A percentile compares a stretch with the other conserved stretches of the same genome.
Conservation (phyloP, 2,113 vertebrate species). For the Hucho hucho region DNA sequence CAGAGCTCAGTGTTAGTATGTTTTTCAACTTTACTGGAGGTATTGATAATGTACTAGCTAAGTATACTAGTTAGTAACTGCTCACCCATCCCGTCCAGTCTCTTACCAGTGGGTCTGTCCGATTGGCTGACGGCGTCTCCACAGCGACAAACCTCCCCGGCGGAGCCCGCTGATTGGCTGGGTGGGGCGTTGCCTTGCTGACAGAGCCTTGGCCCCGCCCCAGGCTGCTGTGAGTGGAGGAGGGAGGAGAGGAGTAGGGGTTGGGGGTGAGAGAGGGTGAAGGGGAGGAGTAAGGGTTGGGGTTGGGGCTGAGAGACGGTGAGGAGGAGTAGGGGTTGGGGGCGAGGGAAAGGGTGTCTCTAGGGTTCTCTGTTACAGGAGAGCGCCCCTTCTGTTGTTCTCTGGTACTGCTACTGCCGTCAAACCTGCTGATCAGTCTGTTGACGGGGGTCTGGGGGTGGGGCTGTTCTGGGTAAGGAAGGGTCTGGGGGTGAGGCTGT, state of each 20-base stretch:
- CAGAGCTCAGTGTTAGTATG: conserved; percentile 55
- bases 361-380: conserved; percentile 64
- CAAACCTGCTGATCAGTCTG: conserved; percentile 78
- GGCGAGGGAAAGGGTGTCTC: conserved; percentile 24
- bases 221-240: conserved; percentile 65
- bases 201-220: conserved; percentile 41
- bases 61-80: background rate
- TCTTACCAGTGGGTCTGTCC: conserved; percentile 77
- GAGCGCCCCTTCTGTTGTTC: conserved; percentile 64
- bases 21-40: conserved; percentile 13
- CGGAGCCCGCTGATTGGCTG: conserved; percentile 45
- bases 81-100: background rate
- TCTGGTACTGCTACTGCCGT: conserved; percentile 49
- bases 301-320: conserved; percentile 27
- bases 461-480: conserved; percentile 19
- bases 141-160: conserved; percentile 23
- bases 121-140: conserved; percentile 43
- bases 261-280: conserved; percentile 25
- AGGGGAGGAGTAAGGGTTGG: conserved; percentile 48
- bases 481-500: conserved; percentile 48
- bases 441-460: conserved; percentile 72
- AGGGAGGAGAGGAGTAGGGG: conserved; percentile 49
- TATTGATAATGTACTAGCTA: background rate
- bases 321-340: conserved; percentile 51
- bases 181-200: conserved; percentile 23